A percentile compares a stretch with the other conserved stretches of the same genome.
phyloP scores from a whole-genome alignment of 2,888 invertebrate species.

The Coremacera marginata region DNA sequence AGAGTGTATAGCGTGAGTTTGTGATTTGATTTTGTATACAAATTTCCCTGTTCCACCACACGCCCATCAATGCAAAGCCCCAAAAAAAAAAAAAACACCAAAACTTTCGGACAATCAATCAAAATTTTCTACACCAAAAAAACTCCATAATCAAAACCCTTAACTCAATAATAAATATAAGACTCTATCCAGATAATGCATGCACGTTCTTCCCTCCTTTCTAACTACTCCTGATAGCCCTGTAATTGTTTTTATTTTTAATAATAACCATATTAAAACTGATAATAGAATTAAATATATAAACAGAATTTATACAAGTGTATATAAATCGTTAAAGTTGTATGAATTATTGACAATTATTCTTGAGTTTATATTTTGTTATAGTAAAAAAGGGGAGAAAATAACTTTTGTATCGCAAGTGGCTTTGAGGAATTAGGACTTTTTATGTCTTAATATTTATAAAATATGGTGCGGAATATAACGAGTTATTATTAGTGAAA shows the following conservation, averaged over 20 bases:
- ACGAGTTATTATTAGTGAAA: no score
- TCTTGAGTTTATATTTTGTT: background rate
- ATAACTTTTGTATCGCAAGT: no score
- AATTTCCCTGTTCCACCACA: constrained; percentile 29
- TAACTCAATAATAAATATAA: constrained; percentile 31
- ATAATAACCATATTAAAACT: background rate
- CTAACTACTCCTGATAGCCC: background rate
- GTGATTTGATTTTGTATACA: constrained; percentile 7
- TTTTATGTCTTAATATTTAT: no score
- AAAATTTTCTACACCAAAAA: constrained; percentile 55
- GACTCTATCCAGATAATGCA: constrained; percentile 10
- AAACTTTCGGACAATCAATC: constrained; percentile 67
- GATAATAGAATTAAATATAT: background rate
- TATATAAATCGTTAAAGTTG: background rate
- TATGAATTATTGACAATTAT: background rate
- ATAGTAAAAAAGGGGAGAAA: background rate
- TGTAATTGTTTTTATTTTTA: background rate
- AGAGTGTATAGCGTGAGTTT: constrained; percentile 9
- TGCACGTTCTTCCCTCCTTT: background rate
- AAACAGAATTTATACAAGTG: background rate
- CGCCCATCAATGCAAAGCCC: constrained; percentile 35
- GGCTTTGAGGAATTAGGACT: no score
- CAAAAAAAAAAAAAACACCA: constrained; percentile 42
- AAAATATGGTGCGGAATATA: no score
- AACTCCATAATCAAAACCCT: constrained; percentile 1